phyloP scores from a whole-genome alignment of 2,797 vertebrate species.

The Falco novaeseelandiae region DNA sequence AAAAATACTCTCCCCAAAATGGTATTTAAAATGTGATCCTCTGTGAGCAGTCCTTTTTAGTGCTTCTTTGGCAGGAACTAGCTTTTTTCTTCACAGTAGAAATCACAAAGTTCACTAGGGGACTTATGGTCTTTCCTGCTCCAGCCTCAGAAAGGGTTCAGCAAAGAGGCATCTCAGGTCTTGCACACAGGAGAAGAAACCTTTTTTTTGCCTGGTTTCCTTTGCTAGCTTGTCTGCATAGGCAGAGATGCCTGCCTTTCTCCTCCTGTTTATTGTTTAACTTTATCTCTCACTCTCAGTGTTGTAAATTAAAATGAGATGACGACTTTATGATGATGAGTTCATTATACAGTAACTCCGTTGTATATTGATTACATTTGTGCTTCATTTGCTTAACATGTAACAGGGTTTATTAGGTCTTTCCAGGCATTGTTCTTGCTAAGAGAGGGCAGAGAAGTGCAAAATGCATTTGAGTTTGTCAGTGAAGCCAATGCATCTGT shows the following conservation, averaged over 20 bases:
- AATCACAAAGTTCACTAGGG: neutral
- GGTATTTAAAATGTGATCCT: neutral
- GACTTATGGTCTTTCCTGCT: neutral
- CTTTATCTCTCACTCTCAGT: constrained; percentile 59
- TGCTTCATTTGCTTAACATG: constrained; percentile 45
- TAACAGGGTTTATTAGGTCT: constrained; percentile 39
- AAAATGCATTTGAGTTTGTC: neutral
- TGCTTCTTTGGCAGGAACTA: neutral
- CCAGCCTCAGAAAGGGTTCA: neutral
- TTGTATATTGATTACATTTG: constrained; percentile 57
- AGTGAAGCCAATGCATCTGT: neutral
- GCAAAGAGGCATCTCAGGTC: neutral
- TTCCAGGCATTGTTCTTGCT: constrained; percentile 41
- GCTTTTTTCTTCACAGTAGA: neutral
- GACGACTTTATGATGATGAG: constrained; percentile 52
- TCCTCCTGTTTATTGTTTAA: constrained; percentile 41
- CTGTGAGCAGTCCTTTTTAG: neutral
- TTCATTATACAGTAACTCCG: constrained; percentile 43
- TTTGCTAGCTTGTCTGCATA: neutral
- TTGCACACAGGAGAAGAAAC: neutral
- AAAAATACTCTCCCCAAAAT: neutral
- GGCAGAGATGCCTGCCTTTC: neutral
- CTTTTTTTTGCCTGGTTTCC: neutral
- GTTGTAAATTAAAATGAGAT: constrained; percentile 55
- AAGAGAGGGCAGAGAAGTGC: neutral